These are phyloP conservation scores for Falco concolor DNA, from an alignment of 2,797 vertebrate species.

Conservation along the genomic window DNA sequence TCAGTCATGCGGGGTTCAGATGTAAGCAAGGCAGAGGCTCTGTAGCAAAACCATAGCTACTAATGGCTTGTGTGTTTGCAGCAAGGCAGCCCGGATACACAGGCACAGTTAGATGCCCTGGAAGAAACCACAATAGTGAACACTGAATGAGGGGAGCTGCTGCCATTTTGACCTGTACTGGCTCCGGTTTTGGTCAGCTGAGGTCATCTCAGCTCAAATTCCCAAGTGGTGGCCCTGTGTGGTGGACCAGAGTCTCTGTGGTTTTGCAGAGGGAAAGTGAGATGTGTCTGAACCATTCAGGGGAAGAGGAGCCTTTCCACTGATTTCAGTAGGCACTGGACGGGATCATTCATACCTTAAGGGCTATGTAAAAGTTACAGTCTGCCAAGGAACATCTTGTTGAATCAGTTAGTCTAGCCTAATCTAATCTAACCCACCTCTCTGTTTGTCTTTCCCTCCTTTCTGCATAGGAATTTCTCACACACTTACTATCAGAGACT, in stretches of 20 bases:
- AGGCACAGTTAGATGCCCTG: not conserved
- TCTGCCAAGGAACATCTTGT: not conserved
- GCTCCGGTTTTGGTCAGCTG: not conserved
- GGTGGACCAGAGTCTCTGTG: not conserved
- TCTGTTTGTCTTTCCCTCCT: conserved; percentile 18
- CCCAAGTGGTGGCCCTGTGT: not conserved
- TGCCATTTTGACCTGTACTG: not conserved
- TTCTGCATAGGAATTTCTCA: conserved; percentile 43
- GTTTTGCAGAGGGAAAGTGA: not conserved
- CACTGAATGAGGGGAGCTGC: not conserved
- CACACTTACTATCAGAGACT: not conserved
- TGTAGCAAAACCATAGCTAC: not conserved
- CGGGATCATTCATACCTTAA: not conserved
- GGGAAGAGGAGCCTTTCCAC: not conserved
- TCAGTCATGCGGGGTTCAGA: not conserved
- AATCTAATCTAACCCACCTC: not conserved
- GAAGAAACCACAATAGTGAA: not conserved
- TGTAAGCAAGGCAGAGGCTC: not conserved
- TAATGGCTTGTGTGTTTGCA: not conserved
- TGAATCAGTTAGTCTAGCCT: conserved; percentile 34
- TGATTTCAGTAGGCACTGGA: not conserved
- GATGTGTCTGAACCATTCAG: not conserved
- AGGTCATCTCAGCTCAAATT: not conserved
- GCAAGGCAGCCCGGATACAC: not conserved
- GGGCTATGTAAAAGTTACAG: not conserved